phyloP scores from a whole-genome alignment of 2,797 vertebrate genomes.

The Diglossa cyanea region DNA sequence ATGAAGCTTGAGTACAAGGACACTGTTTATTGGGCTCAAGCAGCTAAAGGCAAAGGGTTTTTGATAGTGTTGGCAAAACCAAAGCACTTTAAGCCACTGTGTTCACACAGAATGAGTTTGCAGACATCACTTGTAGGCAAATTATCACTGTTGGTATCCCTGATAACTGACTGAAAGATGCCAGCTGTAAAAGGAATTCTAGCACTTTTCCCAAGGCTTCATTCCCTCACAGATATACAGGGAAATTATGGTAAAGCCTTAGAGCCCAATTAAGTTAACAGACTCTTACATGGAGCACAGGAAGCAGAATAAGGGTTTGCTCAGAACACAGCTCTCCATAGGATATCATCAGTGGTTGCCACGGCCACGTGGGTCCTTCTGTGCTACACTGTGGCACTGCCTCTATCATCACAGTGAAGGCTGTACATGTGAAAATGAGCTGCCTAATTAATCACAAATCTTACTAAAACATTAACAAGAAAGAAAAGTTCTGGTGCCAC shows the following conservation, averaged over 20 bases:
- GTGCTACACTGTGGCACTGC: rapidly evolving
- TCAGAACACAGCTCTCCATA: not conserved
- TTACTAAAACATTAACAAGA: not conserved
- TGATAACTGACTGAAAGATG: not conserved
- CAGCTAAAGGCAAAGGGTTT: not conserved
- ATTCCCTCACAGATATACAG: not conserved
- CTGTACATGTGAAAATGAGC: not conserved
- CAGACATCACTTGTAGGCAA: not conserved
- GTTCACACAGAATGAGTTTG: not conserved
- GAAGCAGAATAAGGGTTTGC: not conserved
- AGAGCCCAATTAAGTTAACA: not conserved
- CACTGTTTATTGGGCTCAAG: not conserved
- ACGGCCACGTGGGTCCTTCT: not conserved
- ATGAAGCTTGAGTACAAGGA: not conserved
- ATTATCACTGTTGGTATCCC: not conserved
- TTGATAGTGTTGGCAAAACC: not conserved
- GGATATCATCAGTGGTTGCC: not conserved
- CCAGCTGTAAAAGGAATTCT: not conserved
- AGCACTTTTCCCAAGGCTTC: not conserved
- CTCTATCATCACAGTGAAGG: not conserved
- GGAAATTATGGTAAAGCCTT: not conserved
- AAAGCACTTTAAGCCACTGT: not conserved
- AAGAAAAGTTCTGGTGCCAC: not conserved
- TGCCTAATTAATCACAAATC: not conserved
- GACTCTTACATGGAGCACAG: not conserved